A percentile compares a stretch with the other conserved stretches of the same genome.
phyloP scores from a whole-genome alignment of 2,888 invertebrate genomes.

The Plebejus melissa region DNA sequence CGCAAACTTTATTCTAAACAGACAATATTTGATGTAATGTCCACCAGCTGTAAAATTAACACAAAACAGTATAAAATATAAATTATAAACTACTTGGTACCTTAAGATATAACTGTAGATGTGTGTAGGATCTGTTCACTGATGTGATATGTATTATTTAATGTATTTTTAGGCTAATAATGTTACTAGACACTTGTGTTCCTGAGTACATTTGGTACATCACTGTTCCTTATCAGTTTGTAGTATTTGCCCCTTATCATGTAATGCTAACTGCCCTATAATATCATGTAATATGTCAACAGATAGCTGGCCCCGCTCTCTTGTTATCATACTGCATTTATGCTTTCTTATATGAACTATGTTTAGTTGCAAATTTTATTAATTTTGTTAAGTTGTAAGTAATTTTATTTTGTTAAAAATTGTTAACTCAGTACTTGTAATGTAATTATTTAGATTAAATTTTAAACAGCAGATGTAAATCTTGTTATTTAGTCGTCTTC shows the following conservation, averaged over 20 bases:
- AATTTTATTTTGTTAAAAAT: constrained; percentile 24
- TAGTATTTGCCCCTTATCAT: constrained; percentile 30
- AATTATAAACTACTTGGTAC: constrained; percentile 29
- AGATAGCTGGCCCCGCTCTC: constrained; percentile 25
- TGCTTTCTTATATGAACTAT: constrained; percentile 19
- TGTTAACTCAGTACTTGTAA: constrained; percentile 26
- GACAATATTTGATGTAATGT: constrained; percentile 29
- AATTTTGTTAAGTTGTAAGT: constrained; percentile 8
- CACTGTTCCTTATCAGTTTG: constrained; percentile 27
- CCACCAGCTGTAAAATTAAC: constrained; percentile 5
- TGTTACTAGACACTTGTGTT: constrained; percentile 10
- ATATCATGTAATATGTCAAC: constrained; percentile 8
- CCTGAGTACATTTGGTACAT: constrained; percentile 9
- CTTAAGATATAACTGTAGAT: constrained; percentile 24
- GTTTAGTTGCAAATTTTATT: constrained; percentile 8
- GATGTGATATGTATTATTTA: constrained; percentile 30
- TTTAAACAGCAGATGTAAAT: neutral
- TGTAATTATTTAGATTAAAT: constrained; percentile 10
- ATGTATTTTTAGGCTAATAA: constrained; percentile 14
- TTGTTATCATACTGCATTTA: constrained; percentile 30
- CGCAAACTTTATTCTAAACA: constrained; percentile 24
- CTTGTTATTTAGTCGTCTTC: constrained; percentile 22
- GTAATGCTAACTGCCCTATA: constrained; percentile 9
- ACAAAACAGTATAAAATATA: constrained; percentile 24
- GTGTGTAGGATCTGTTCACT: constrained; percentile 26